Percentiles rank a stretch among this genome's conserved stretches.
phyloP scores from a whole-genome alignment of 2,797 vertebrate species.

The Pangasius sanitwongsei region DNA sequence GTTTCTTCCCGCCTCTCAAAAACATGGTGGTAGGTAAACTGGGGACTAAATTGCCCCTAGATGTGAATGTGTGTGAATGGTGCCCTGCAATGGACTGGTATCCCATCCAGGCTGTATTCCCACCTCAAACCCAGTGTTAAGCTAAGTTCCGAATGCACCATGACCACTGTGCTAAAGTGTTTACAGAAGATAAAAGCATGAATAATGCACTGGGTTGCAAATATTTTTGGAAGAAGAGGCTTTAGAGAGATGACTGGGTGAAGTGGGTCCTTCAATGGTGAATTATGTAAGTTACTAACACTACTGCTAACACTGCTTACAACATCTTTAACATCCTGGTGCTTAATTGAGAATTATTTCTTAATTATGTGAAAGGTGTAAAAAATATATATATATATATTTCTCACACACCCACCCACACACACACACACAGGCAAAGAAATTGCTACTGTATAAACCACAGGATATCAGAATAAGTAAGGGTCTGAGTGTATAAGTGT shows the following conservation, averaged over 20 bases:
- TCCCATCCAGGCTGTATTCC: not conserved
- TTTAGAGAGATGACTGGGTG: not conserved
- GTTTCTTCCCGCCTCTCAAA: not conserved
- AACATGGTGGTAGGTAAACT: not conserved
- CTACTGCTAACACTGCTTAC: not conserved
- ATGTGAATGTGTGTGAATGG: not conserved
- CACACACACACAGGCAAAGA: not conserved
- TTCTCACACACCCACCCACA: not conserved
- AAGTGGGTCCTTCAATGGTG: not conserved
- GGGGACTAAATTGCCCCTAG: not conserved
- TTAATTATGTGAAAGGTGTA: not conserved
- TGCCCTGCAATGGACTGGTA: not conserved
- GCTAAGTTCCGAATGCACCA: not conserved
- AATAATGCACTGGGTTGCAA: not conserved
- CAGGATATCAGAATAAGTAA: not conserved
- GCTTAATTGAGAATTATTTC: constrained; percentile 1
- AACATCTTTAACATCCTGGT: not conserved
- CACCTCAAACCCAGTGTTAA: not conserved
- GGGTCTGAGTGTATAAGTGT: not conserved
- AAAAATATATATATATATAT: not conserved
- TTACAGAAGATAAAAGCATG: not conserved
- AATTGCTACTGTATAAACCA: not conserved
- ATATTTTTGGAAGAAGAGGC: not conserved
- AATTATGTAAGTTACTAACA: not conserved
- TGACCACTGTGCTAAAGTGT: not conserved